Evolutionary conservation across 2,888 invertebrate species (phyloP), one percentile per base, ranked within the genome.

Genomic region (Isoperla grammatica): DNA sequence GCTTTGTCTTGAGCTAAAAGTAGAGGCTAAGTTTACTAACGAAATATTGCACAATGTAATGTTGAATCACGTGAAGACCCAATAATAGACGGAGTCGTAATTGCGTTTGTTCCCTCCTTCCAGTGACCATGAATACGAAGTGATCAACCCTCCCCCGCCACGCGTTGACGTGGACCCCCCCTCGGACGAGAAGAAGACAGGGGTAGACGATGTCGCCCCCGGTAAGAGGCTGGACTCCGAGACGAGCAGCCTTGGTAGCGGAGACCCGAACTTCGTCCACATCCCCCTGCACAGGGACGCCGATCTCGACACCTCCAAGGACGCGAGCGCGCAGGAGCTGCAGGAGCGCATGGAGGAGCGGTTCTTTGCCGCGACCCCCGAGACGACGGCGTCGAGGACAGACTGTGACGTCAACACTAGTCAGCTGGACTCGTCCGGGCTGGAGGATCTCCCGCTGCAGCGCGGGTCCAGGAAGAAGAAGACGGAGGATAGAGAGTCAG

Each of bases 41-140:
- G n/a, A n/a, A n/a, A n/a, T n/a, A n/a, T n/a, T n/a, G n/a, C n/a
- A n/a, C n/a, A n/a, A n/a, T n/a, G n/a, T n/a, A n/a, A n/a, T n/a
- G n/a, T n/a, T n/a, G n/a, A n/a, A n/a, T n/a, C n/a, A n/a, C n/a
- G n/a, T n/a, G n/a, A n/a, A n/a, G n/a, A n/a, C n/a, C n/a, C n/a
- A n/a, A n/a, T n/a, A n/a, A n/a, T n/a, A n/a, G n/a, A n/a, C n/a
- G n/a, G n/a, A n/a, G n/a, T n/a, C n/a, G n/a, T n/a, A n/a, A n/a
- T n/a, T n/a, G n/a, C n/a, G n/a, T 54, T 15, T 71, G 68, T 66
- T 67, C 67, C 69, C 65, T 71, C 67, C 68, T 83, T 84, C 69
- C 80, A 93, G 92, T 82, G 92, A 92, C 81, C 92, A 93, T 84
- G 90, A 92, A 77, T 93, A 93, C 79, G 93, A 93, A 80, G 89